Percentiles rank a stretch among this genome's conserved stretches.
phyloP scores from a whole-genome alignment of 2,797 vertebrate genomes.

The Clarias pachynema region DNA sequence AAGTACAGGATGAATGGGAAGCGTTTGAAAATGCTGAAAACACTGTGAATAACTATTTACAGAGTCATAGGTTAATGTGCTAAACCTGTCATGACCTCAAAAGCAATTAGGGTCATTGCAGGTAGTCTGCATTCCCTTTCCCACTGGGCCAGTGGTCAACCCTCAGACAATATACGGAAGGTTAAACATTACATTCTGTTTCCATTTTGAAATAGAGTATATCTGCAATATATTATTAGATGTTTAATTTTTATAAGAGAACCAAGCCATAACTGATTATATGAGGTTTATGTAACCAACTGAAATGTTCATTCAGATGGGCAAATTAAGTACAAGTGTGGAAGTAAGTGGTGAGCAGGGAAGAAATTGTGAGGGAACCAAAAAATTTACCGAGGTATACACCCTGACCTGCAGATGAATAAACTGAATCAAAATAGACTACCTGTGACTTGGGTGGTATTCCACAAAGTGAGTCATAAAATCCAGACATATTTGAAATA shows the following conservation, averaged over 20 bases:
- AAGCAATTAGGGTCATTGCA: conserved; percentile 8
- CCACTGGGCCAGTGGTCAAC: conserved; percentile 15
- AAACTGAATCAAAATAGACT: neutral
- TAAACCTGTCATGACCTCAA: neutral
- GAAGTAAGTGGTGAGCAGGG: neutral
- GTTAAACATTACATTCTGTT: neutral
- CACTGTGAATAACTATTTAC: neutral
- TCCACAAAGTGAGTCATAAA: neutral
- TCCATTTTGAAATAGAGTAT: neutral
- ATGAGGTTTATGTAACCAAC: too few species aligned
- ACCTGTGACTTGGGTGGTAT: conserved; percentile 3
- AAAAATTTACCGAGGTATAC: neutral
- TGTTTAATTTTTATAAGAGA: neutral
- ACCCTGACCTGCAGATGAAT: neutral
- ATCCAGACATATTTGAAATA: neutral
- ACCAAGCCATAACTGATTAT: neutral
- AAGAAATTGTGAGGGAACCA: neutral
- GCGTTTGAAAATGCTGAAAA: neutral
- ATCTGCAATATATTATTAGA: neutral
- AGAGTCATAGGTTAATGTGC: neutral
- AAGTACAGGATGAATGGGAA: neutral
- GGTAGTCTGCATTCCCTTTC: conserved; percentile 8
- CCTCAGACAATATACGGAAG: neutral
- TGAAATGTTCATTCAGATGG: neutral
- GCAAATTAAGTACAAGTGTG: neutral